These are phyloP conservation scores for Brachyhypopomus occidentalis DNA, from an alignment of 2,113 vertebrate genomes.

Conservation along the genomic window DNA sequence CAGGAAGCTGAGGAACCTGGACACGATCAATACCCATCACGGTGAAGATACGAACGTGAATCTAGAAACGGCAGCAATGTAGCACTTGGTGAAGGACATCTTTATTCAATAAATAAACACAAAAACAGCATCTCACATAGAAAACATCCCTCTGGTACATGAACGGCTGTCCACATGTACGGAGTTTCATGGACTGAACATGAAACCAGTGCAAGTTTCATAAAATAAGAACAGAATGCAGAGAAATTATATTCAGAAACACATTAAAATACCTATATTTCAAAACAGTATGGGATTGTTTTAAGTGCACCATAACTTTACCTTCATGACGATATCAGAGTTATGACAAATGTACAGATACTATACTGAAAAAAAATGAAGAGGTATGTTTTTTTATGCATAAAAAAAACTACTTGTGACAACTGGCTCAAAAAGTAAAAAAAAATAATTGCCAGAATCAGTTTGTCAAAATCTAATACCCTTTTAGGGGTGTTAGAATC, in stretches of 20 bases:
- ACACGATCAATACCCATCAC: neutral
- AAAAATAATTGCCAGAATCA: neutral
- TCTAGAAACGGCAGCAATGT: neutral
- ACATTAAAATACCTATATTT: conserved; percentile 13
- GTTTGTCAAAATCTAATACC: neutral
- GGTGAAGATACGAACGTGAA: neutral
- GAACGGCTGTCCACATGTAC: conserved; percentile 14
- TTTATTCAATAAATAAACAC: conserved; percentile 58
- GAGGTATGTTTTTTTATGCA: neutral
- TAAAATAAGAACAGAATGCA: conserved; percentile 24
- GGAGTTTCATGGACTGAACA: conserved; percentile 28
- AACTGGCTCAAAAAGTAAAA: conserved; percentile 6
- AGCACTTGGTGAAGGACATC: neutral
- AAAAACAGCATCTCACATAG: conserved; percentile 34
- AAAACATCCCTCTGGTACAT: conserved; percentile 44
- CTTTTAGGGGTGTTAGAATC: neutral
- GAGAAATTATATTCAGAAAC: conserved; percentile 10
- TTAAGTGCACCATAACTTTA: conserved; percentile 3
- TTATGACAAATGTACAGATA: neutral
- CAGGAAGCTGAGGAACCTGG: neutral
- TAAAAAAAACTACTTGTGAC: neutral
- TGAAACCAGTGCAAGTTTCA: conserved; percentile 32
- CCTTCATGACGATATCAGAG: neutral
- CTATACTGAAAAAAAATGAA: neutral
- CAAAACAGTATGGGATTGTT: conserved; percentile 19